These are phyloP conservation scores for Caerostris extrusa DNA, from an alignment of 1,140 invertebrate genomes.

Conservation along the genomic window DNA sequence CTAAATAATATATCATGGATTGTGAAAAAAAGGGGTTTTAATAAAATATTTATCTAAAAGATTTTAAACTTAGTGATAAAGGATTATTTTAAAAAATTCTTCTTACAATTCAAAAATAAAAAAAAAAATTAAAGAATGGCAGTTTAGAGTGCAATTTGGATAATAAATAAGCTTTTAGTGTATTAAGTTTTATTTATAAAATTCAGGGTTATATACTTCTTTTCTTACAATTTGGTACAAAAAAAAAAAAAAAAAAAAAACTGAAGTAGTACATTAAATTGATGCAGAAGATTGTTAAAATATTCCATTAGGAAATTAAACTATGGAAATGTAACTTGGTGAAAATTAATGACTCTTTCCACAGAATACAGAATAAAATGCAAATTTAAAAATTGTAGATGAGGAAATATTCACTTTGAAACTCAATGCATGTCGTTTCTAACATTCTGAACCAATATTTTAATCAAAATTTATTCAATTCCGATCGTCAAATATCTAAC, in stretches of 20 bases:
- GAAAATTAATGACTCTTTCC: background rate
- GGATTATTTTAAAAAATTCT: too few species aligned
- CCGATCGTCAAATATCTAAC: background rate
- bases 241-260: background rate
- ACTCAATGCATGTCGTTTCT: background rate
- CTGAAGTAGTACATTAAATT: background rate
- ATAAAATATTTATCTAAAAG: too few species aligned
- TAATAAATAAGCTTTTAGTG: too few species aligned
- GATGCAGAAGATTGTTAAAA: background rate
- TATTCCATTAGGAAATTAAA: background rate
- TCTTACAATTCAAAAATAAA: too few species aligned
- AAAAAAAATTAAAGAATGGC: too few species aligned
- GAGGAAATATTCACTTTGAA: background rate
- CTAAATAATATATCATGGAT: too few species aligned
- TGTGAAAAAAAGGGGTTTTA: too few species aligned
- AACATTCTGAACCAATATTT: background rate
- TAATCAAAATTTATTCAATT: background rate
- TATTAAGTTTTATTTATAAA: too few species aligned
- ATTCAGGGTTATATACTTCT: too few species aligned
- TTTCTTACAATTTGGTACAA: too few species aligned
- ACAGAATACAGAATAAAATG: conserved; percentile 14
- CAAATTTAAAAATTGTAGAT: background rate
- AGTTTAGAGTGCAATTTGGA: too few species aligned
- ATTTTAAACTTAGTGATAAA: too few species aligned
- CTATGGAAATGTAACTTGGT: background rate